These are phyloP conservation scores for Silurus aristotelis DNA, from an alignment of 2,797 vertebrate species.

Conservation along the genomic window DNA sequence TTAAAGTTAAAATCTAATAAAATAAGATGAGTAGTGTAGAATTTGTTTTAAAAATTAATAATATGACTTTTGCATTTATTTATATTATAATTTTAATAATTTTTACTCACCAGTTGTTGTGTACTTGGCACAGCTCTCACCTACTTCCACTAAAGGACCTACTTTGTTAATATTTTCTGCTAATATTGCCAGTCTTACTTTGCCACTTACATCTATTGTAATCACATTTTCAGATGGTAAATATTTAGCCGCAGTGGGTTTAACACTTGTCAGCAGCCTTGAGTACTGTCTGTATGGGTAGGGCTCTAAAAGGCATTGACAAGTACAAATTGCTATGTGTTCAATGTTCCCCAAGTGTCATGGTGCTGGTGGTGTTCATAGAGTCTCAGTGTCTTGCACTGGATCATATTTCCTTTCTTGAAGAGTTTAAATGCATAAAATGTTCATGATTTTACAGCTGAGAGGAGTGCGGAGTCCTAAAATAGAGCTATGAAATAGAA, in stretches of 20 bases:
- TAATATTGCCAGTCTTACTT: neutral
- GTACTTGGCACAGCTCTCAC: too few relatives aligned
- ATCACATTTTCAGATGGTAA: slow-evolving; percentile 1
- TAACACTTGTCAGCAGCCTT: neutral
- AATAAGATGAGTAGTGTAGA: neutral
- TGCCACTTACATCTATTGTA: neutral
- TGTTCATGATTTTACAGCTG: slow-evolving; percentile 1
- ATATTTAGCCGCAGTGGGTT: neutral
- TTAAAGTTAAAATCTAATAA: neutral
- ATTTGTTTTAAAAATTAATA: neutral
- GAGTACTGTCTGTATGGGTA: neutral
- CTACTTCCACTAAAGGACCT: neutral
- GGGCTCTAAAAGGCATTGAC: slow-evolving; percentile 4
- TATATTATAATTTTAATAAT: too few relatives aligned
- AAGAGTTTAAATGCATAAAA: neutral
- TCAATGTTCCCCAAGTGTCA: neutral
- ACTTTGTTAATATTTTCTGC: neutral
- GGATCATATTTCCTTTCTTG: slow-evolving; percentile 17
- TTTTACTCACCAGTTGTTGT: neutral
- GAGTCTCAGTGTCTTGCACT: neutral
- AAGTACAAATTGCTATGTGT: neutral
- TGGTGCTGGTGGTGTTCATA: neutral
- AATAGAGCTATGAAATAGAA: neutral
- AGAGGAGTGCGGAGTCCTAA: neutral
- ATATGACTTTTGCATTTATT: neutral